Percentiles rank a stretch among this genome's conserved stretches.
Evolutionary conservation across 2,113 vertebrate genomes (phyloP).

Genomic region (Tetraodon nigroviridis): DNA sequence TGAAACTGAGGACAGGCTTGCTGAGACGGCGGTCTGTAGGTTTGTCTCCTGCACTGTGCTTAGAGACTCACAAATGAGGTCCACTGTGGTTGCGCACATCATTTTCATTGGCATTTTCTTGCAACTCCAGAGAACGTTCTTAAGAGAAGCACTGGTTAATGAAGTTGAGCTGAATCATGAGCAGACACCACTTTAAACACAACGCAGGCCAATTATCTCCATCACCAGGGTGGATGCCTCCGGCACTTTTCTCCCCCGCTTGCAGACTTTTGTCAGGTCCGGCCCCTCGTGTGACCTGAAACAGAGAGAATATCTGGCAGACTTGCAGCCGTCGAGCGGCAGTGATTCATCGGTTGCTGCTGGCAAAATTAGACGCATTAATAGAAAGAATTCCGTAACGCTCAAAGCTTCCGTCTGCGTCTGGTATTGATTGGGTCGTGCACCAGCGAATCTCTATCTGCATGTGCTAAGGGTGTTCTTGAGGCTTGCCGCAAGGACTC

Average conservation of each 20-base stretch:
- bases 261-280: constrained; percentile 42
- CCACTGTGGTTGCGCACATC: constrained; percentile 14
- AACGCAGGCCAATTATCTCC: constrained; percentile 42
- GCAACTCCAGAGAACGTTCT: constrained; percentile 2
- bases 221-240: constrained; percentile 35
- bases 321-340: constrained; percentile 38
- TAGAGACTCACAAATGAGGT: constrained; percentile 26
- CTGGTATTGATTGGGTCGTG: constrained; percentile 50
- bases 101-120: constrained; percentile 25
- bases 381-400: constrained; percentile 52
- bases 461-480: constrained; percentile 21
- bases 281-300: constrained; percentile 43
- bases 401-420: constrained; percentile 32
- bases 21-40: no score
- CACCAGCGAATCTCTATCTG: constrained; percentile 42
- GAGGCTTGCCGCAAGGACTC: constrained; percentile 23
- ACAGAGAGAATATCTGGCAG: constrained; percentile 33
- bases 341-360: constrained; percentile 51
- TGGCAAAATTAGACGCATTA: constrained; percentile 55
- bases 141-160: constrained; percentile 20
- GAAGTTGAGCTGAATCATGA: constrained; percentile 35
- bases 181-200: constrained; percentile 25
- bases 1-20: no score
- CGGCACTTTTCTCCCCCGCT: constrained; percentile 24
- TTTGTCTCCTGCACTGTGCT: constrained; percentile 3